Base-by-base conservation (phyloP, 2,888 invertebrate species). In the Blastobasis lacticolella region DNA sequence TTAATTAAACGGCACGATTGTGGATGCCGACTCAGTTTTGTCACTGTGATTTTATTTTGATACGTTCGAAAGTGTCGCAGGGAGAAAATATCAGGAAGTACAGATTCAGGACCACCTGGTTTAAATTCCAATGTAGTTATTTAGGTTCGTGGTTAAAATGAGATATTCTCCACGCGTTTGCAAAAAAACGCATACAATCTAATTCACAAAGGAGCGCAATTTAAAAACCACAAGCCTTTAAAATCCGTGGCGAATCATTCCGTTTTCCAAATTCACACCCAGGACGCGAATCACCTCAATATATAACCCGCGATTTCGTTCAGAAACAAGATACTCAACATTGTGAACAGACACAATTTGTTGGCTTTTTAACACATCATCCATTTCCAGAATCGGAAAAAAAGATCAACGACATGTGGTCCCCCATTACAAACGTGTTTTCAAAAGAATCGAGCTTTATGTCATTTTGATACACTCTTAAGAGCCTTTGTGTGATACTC, bases 321-420 rank as follows among this genome's bases (percentile, higher is more conserved):
- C 66, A 63, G 69, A 75, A 75, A 78, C 74, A 70, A 69, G 72
- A 75, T 69, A 73, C 69, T 54, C 59, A 61, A 57, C 54, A 10
- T 48, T 54, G 61, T 59, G 60, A 58, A 58, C 66, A 59, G 63
- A 61, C 66, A 72, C 78, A 75, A 78, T 80, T 76, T 75, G 81
- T 81, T 76, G 81, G 78, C 81, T 83, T 86, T 86, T 88, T 88
- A 87, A 86, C 86, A 86, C 85, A 77, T 87, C 85, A 85, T 86
- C 79, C 79, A 82, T 86, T 85, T 79, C 69, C 69, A 68, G 80
- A 80, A 75, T 73, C 68, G 66, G 62, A 63, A 75, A 73, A 73
- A 75, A 79, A 73, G 66, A 66, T 60, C 58, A 58, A 66, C 73
- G 73, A 79, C 80, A 82, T 81, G 67, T 80, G 78, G 82, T 70